Conservation (phyloP, 2,797 vertebrate species). For the Sus cebifrons region DNA sequence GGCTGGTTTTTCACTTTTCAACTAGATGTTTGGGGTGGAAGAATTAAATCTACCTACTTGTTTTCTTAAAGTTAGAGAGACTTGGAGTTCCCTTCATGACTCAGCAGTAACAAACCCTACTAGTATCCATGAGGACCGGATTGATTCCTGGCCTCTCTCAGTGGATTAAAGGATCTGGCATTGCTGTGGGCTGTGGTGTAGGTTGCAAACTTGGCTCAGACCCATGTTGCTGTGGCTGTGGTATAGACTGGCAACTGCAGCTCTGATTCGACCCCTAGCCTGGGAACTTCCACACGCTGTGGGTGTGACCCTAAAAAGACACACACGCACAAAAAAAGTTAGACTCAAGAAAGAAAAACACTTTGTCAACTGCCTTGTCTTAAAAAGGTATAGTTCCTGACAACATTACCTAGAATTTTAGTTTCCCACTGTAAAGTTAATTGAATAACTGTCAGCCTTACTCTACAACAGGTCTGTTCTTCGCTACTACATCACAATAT, state of each 20-base stretch:
- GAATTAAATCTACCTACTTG: background rate
- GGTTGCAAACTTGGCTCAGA: too few species aligned
- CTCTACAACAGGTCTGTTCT: background rate
- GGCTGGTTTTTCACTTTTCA: conserved; percentile 30
- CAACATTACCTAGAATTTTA: background rate
- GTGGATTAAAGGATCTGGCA: too few species aligned
- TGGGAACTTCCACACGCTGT: too few species aligned
- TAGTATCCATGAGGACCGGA: too few species aligned
- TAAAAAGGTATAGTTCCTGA: background rate
- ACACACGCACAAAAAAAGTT: too few species aligned
- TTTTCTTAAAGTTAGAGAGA: conserved; percentile 37
- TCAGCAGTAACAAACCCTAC: too few species aligned
- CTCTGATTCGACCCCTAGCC: too few species aligned
- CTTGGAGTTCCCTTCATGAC: background rate
- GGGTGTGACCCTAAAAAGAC: too few species aligned
- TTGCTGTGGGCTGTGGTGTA: too few species aligned
- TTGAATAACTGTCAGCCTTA: background rate
- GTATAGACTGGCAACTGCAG: too few species aligned
- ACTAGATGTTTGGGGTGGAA: background rate
- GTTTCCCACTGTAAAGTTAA: background rate
- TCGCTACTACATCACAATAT: background rate
- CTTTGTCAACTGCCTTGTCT: background rate
- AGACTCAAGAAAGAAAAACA: conserved; percentile 24
- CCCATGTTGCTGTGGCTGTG: too few species aligned
- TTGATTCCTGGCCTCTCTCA: too few species aligned